Evolutionary conservation across 2,888 invertebrate species (phyloP).

Genomic region (Acrobasis consociella): DNA sequence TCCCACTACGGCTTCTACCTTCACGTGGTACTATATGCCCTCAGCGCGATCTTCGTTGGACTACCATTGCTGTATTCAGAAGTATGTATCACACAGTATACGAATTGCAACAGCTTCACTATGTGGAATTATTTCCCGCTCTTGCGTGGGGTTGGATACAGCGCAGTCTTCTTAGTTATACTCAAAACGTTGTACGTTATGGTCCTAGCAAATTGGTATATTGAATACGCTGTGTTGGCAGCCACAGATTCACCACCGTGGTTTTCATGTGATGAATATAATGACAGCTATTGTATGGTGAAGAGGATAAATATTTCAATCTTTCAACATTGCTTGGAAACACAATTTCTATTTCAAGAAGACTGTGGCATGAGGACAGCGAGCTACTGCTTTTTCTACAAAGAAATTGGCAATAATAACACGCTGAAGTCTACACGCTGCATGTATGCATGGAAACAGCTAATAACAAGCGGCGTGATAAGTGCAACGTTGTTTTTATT

Average conservation of each 20-base stretch:
- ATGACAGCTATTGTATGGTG: slow-evolving; percentile 62
- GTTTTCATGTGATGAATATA: slow-evolving; percentile 62
- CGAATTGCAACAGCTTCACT: slow-evolving; percentile 57
- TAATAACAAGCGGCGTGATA: slow-evolving; percentile 43
- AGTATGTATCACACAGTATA: slow-evolving; percentile 69
- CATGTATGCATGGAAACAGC: slow-evolving; percentile 55
- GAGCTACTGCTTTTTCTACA: slow-evolving; percentile 63
- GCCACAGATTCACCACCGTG: slow-evolving; percentile 65
- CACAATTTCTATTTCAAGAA: slow-evolving; percentile 56
- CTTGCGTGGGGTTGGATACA: slow-evolving; percentile 61
- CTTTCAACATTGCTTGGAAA: slow-evolving; percentile 71
- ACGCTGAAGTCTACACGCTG: slow-evolving; percentile 44
- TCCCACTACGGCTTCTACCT: slow-evolving; percentile 61
- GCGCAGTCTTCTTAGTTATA: slow-evolving; percentile 52
- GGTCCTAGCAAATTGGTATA: slow-evolving; percentile 62
- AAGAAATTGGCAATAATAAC: slow-evolving; percentile 59
- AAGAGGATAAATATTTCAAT: slow-evolving; percentile 63
- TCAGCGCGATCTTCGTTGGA: slow-evolving; percentile 58
- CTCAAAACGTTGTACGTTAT: slow-evolving; percentile 57
- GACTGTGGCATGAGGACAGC: slow-evolving; percentile 71
- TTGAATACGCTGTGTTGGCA: slow-evolving; percentile 62
- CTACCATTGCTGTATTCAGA: slow-evolving; percentile 72
- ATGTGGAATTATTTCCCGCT: slow-evolving; percentile 71
- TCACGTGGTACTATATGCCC: slow-evolving; percentile 46
- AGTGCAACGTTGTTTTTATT: slow-evolving; percentile 52